A percentile compares a stretch with the other conserved stretches of the same genome.
These are phyloP conservation scores for Bimastos eiseni DNA, from an alignment of 2,888 invertebrate genomes.

Conservation along the genomic window DNA sequence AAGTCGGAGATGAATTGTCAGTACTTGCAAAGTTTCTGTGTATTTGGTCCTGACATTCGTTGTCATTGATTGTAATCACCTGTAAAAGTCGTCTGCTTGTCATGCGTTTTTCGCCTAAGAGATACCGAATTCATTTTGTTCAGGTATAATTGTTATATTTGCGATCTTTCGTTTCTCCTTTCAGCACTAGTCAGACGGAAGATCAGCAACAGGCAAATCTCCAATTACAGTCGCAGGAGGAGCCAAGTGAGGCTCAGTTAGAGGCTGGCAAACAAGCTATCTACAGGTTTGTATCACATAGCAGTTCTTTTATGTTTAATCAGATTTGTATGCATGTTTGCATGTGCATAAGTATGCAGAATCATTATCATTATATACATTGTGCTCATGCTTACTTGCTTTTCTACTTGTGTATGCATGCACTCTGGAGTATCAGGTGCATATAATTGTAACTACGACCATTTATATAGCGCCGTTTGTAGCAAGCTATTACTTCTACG, in stretches of 20 bases:
- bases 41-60: background rate
- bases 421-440: too few relatives aligned
- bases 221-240: background rate
- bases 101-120: background rate
- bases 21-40: background rate
- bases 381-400: too few relatives aligned
- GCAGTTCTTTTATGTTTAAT: background rate
- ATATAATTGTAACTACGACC: too few relatives aligned
- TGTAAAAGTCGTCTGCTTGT: background rate
- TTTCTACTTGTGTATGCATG: background rate
- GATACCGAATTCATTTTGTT: background rate
- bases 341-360: background rate
- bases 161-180: background rate
- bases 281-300: background rate
- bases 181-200: conserved; percentile 13
- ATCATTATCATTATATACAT: background rate
- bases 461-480: too few relatives aligned
- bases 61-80: background rate
- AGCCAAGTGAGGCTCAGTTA: conserved; percentile 8
- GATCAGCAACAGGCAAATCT: conserved; percentile 7
- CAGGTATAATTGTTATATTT: background rate
- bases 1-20: background rate
- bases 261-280: conserved; percentile 4
- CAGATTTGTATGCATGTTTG: background rate
- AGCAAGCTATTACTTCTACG: too few relatives aligned